Conservation (phyloP, 1,140 invertebrate genomes). For the Temnothorax curvispinosus region DNA sequence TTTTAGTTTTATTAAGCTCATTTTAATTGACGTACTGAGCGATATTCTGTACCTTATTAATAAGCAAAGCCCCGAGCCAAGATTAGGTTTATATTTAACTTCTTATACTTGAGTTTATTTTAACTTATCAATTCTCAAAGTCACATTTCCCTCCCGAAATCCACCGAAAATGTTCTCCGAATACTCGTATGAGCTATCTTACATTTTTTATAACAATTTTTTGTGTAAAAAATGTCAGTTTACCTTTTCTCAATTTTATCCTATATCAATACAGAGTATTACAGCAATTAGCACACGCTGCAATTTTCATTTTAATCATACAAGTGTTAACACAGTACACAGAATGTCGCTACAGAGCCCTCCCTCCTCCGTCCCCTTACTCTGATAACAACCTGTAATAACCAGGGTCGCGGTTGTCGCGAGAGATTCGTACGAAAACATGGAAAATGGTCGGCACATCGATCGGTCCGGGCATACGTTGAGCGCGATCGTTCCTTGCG, state of each 20-base stretch:
- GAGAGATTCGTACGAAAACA: conserved; percentile 43
- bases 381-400: neutral
- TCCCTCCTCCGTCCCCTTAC: neutral
- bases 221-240: neutral
- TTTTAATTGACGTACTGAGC: neutral
- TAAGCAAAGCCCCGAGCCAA: neutral
- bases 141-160: neutral
- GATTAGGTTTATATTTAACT: conserved; percentile 26
- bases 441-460: conserved; percentile 39
- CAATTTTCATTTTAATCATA: neutral
- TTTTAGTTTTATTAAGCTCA: neutral
- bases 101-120: conserved; percentile 2
- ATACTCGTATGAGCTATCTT: neutral
- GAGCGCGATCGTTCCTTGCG: conserved; percentile 50
- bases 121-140: neutral
- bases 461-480: conserved; percentile 30
- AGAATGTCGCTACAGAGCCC: neutral
- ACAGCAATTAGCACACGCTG: neutral
- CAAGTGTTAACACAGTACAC: neutral
- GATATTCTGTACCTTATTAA: neutral
- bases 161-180: neutral
- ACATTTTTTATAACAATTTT: neutral
- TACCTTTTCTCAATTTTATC: neutral
- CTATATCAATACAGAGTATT: neutral
- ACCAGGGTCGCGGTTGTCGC: conserved; percentile 1